Evolutionary conservation across 2,888 invertebrate species (phyloP), one percentile per base, ranked within the genome.

Genomic region (Hedychridium roseum): DNA sequence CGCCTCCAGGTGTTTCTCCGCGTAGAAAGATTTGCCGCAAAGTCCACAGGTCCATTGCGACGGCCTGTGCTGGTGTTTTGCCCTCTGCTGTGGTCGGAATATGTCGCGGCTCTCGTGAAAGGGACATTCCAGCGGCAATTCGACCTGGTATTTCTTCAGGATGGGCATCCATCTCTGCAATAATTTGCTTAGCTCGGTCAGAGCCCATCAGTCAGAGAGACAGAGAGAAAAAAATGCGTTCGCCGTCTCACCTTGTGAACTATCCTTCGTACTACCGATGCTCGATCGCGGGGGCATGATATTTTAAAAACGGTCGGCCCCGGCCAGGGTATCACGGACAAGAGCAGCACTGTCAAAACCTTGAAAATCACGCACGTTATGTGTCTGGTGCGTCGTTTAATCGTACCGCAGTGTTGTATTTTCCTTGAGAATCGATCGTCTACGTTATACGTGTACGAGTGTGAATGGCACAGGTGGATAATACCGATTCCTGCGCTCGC

Each of bases 11-110:
- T 88, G 90, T 72, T 88, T 88, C 80, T 94, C 94, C 79, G 92
- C 90, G 81, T 91, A 93, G 79, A 94, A 93, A 57, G 92, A 92
- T 80, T 94, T 92, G 64, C 94, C 94, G 82, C 94, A 94, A 62
- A 92, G 86, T 50, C 91, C 90, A 75, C 94, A 94, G 6, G 91
- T 92, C 93, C 94, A 94, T 79, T 93, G 92, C 23, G 91, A 91
- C 12, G 91, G 87, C 54, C 92, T 85, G 80, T 92, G 91, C 75
- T 91, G 90, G 70, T 89, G 85, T 80, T 93, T 93, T 70, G 92
- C 90, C 48, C 87, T 86, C 79, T 93, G 91, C 76, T 93, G 91
- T 14, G 92, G 92, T 59, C 90, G 89, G 80, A 92, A 92, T 59
- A 94, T 89, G 79, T 94, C 94, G 65, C 94, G 85, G 64, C 87